Percentiles rank a stretch among this genome's conserved stretches.
Conservation (phyloP, 2,113 vertebrate species). For the Plecturocebus donacophilus region DNA sequence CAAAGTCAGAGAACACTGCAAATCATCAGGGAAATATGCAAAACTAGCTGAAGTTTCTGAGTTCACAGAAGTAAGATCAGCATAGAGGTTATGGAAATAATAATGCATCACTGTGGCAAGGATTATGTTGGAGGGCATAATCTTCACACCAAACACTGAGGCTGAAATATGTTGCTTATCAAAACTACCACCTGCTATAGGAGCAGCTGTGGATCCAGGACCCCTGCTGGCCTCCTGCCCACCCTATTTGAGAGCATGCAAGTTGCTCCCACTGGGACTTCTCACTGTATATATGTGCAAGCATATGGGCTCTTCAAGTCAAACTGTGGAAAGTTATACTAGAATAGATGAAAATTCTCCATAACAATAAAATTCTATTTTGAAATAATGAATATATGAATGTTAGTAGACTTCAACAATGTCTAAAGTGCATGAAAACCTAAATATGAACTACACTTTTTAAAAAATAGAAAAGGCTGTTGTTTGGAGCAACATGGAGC, state of each 20-base stretch:
- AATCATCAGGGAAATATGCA: conserved; percentile 35
- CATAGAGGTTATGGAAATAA: conserved; percentile 54
- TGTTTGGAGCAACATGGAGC: background rate
- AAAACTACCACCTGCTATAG: background rate
- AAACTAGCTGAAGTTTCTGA: conserved; percentile 49
- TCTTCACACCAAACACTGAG: background rate
- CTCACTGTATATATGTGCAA: background rate
- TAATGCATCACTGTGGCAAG: conserved; percentile 20
- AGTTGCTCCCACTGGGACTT: background rate
- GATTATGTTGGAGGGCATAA: background rate
- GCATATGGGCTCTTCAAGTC: background rate
- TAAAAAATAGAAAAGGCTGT: background rate
- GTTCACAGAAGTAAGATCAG: conserved; percentile 3
- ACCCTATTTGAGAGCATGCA: background rate
- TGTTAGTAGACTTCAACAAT: background rate
- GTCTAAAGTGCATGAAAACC: background rate
- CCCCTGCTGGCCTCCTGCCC: background rate
- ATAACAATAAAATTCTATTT: background rate
- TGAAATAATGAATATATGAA: background rate
- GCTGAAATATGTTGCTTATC: conserved; percentile 28
- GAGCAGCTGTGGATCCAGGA: background rate
- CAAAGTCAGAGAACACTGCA: background rate
- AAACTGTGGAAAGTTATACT: background rate
- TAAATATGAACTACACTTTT: background rate
- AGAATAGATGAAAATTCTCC: background rate